Percentiles rank a stretch among this genome's conserved stretches.
Conservation (phyloP, 2,797 vertebrate genomes). For the Potorous gilbertii region DNA sequence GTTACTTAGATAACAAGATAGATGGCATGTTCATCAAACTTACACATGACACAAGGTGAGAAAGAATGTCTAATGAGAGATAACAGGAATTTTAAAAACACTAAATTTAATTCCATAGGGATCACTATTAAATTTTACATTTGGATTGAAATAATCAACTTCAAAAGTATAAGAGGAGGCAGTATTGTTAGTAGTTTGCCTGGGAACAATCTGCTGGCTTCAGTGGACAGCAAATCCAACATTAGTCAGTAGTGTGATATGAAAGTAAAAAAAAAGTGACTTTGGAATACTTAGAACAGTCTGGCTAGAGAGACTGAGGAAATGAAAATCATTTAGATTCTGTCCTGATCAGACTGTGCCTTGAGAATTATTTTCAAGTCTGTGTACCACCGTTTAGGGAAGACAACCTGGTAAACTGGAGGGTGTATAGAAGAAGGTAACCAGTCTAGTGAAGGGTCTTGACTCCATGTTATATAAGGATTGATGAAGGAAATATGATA, state of each 20-base stretch:
- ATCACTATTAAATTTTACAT: neutral
- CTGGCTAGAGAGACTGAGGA: neutral
- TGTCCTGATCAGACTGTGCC: neutral
- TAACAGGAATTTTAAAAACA: neutral
- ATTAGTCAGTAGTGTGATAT: neutral
- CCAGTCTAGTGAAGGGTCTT: neutral
- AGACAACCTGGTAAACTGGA: neutral
- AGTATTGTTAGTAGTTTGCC: neutral
- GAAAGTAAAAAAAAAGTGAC: neutral
- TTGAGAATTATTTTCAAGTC: neutral
- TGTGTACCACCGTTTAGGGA: neutral
- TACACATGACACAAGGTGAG: neutral
- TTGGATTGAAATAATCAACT: neutral
- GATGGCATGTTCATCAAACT: neutral
- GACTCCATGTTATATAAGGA: neutral
- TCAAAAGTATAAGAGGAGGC: neutral
- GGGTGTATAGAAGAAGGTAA: neutral
- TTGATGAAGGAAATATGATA: neutral
- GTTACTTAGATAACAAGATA: neutral
- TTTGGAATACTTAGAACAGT: neutral
- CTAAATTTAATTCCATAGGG: neutral
- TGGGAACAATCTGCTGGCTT: neutral
- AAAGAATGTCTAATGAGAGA: neutral
- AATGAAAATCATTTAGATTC: neutral
- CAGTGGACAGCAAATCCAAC: neutral